Evolutionary conservation across 1,140 invertebrate genomes (phyloP).

Genomic region (Copidosoma floridanum): DNA sequence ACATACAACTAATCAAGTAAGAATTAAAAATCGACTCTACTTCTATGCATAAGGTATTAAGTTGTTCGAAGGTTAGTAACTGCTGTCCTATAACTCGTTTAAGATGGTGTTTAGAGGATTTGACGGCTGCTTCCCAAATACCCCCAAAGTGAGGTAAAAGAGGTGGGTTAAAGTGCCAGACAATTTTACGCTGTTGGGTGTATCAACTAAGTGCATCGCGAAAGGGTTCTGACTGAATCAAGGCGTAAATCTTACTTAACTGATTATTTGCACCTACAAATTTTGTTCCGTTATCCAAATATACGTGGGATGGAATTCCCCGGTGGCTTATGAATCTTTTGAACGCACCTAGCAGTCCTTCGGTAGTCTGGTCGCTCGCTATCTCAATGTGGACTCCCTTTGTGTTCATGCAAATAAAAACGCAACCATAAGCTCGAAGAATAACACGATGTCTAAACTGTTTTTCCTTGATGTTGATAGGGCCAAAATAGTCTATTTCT

Average conservation of each 20-base stretch:
- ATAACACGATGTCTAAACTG: conserved; percentile 3
- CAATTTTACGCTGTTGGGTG: neutral
- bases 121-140: conserved; percentile 6
- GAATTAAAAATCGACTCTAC: no score
- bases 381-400: conserved; percentile 3
- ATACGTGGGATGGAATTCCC: neutral
- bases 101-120: conserved; percentile 2
- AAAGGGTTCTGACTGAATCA: neutral
- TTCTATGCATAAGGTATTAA: no score
- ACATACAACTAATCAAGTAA: no score
- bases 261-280: neutral
- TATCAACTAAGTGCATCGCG: neutral
- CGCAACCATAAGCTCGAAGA: neutral
- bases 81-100: no score
- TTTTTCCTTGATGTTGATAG: conserved; percentile 2
- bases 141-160: conserved; percentile 2
- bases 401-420: conserved; percentile 12
- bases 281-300: neutral
- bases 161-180: neutral
- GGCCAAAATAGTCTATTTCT: conserved; percentile 9
- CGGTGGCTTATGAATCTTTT: neutral
- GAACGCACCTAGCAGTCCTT: neutral
- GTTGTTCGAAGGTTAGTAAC: no score
- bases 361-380: neutral
- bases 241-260: neutral